phyloP scores from a whole-genome alignment of 1,140 invertebrate genomes.

The Microplitis demolitor region DNA sequence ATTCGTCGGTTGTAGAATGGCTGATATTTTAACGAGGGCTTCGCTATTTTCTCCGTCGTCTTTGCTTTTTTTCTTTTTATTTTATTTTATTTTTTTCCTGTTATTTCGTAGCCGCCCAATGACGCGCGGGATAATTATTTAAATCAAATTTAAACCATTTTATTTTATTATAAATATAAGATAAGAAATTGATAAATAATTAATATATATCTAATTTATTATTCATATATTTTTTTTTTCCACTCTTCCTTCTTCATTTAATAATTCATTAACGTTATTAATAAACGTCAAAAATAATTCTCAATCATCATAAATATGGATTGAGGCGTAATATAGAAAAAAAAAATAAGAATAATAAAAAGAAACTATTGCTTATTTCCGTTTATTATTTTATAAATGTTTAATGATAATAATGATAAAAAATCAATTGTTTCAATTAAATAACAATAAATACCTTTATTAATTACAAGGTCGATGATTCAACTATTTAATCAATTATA shows the following conservation, averaged over 20 bases:
- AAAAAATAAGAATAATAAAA: too few species aligned
- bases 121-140: constrained; percentile 18
- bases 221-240: too few species aligned
- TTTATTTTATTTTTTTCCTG: background rate
- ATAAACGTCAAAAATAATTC: too few species aligned
- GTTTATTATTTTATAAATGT: too few species aligned
- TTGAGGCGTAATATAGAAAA: too few species aligned
- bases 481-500: constrained; percentile 24
- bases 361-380: too few species aligned
- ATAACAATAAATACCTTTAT: constrained; percentile 2
- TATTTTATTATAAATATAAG: background rate
- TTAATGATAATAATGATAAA: too few species aligned
- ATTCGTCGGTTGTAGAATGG: constrained; percentile 53
- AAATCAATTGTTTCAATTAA: too few species aligned
- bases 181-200: background rate
- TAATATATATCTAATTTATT: too few species aligned
- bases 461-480: constrained; percentile 33
- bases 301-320: too few species aligned
- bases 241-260: too few species aligned
- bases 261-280: too few species aligned
- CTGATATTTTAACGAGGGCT: constrained; percentile 55
- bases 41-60: constrained; percentile 34
- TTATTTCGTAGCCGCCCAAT: constrained; percentile 10
- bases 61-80: background rate
- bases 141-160: constrained; percentile 10